These are phyloP conservation scores for Maniola hyperantus DNA, from an alignment of 2,888 invertebrate genomes.

Conservation along the genomic window DNA sequence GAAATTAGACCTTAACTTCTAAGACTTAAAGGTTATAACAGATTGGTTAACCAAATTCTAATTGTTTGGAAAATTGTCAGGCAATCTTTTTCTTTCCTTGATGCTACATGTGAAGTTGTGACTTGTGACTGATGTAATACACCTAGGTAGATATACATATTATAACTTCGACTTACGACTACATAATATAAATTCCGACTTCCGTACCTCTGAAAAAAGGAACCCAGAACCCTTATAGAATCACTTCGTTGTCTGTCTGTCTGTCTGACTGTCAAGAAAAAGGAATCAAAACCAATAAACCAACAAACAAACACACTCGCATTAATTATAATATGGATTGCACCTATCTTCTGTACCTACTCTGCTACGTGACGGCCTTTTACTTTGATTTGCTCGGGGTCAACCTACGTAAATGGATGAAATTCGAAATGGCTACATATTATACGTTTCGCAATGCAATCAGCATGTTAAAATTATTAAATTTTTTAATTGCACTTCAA, in stretches of 20 bases:
- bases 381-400: slow-evolving; percentile 64
- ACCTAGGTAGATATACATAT: not conserved
- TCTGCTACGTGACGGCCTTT: slow-evolving; percentile 49
- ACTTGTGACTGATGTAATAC: slow-evolving; percentile 14
- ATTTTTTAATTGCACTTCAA: slow-evolving; percentile 1
- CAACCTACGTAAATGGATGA: slow-evolving; percentile 54
- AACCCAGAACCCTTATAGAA: too few species aligned
- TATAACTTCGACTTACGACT: too few species aligned
- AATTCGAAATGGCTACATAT: slow-evolving; percentile 33
- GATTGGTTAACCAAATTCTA: not conserved
- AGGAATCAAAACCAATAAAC: too few species aligned
- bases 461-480: not conserved
- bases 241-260: too few species aligned
- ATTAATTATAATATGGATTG: too few species aligned
- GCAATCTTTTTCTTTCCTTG: slow-evolving; percentile 10
- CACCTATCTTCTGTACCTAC: not conserved
- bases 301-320: too few species aligned
- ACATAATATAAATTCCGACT: too few species aligned
- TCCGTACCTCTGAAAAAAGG: too few species aligned
- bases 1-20: not conserved
- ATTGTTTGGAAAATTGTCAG: not conserved
- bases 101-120: slow-evolving; percentile 8
- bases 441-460: slow-evolving; percentile 11
- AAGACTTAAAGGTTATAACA: not conserved
- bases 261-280: too few species aligned